Base-by-base conservation (phyloP, 2,113 vertebrate species). In the Melanerpes aurifrons region DNA sequence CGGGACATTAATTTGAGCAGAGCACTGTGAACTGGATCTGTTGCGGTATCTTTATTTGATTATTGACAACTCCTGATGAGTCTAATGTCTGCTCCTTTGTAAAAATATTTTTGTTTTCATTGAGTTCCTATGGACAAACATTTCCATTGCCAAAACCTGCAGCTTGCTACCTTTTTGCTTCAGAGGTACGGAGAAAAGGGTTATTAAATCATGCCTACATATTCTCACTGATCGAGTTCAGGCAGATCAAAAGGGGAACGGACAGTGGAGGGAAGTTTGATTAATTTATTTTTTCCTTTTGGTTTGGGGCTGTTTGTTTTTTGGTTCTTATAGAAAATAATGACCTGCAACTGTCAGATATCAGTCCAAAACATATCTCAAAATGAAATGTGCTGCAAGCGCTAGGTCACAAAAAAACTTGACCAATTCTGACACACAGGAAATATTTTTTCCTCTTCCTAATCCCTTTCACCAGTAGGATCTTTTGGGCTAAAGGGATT, bases 401-500 rank as follows among this genome's bases (percentile, higher is more conserved):
- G 0, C 48, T 53, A 79, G 91, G 87, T 93, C 87, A 91, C 53
- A 82, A 77, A 45, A 83, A 83, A 94, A 48, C 71, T 83, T 87
- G 87, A 79, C 85, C 84, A 94, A 12, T 70, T 87, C 81, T 80
- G 43, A 85, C 56, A 79, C 15, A 54, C 10, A 43, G 28, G 28
- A 77, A 25, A 43, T 29, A n/a, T 35, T 53, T 71, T 20, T 20
- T 71, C 47, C 26, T 58, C 31, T 88, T 40, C 32, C 64, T 89
- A 87, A 89, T 89, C 72, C 78, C 89, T 95, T 92, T 73, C 64
- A 77, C 61, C 78, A 85, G 68, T 70, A 91, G 61, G 71, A 82
- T 74, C 43, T 91, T 91, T 85, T 26, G 25, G 75, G 82, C 85
- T 87, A 91, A 91, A 91, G 45, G 48, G 68, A 94, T 87, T 95